Evolutionary conservation across 2,888 invertebrate genomes (phyloP).

Genomic region (Drosophila ustulata): DNA sequence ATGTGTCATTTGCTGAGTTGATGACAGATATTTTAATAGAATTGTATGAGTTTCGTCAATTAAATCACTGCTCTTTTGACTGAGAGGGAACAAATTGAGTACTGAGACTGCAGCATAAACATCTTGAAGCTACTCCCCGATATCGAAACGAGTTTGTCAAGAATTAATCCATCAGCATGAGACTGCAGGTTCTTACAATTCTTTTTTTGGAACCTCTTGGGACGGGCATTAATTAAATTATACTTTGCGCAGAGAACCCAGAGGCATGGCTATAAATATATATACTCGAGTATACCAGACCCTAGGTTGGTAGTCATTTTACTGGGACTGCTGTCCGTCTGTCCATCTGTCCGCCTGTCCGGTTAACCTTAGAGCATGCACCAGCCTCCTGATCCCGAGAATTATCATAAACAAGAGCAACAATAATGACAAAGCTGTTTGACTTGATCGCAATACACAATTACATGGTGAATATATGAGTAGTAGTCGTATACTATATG

Average conservation of each 20-base stretch:
- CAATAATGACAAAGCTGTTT: slow-evolving; percentile 20
- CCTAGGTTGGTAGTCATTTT: not conserved
- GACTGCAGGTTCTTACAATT: slow-evolving; percentile 23
- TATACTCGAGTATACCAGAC: not conserved
- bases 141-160: slow-evolving; percentile 19
- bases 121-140: not conserved
- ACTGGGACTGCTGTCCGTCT: not conserved
- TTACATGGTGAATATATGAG: slow-evolving; percentile 10
- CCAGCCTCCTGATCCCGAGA: slow-evolving; percentile 38
- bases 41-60: not conserved
- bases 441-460: slow-evolving; percentile 37
- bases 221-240: slow-evolving; percentile 1
- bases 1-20: not conserved
- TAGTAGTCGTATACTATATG: not conserved
- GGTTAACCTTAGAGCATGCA: slow-evolving; percentile 1
- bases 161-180: slow-evolving; percentile 31
- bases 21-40: not conserved
- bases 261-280: slow-evolving; percentile 30
- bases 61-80: not conserved
- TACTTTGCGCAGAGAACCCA: not conserved
- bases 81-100: not conserved
- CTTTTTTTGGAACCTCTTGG: slow-evolving; percentile 10
- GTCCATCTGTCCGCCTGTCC: not conserved
- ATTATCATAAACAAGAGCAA: slow-evolving; percentile 1
- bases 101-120: slow-evolving; percentile 3